A percentile compares a stretch with the other conserved stretches of the same genome.
These are phyloP conservation scores for Microctenopoma stevenorrisi DNA, from an alignment of 2,797 vertebrate species.

Conservation along the genomic window DNA sequence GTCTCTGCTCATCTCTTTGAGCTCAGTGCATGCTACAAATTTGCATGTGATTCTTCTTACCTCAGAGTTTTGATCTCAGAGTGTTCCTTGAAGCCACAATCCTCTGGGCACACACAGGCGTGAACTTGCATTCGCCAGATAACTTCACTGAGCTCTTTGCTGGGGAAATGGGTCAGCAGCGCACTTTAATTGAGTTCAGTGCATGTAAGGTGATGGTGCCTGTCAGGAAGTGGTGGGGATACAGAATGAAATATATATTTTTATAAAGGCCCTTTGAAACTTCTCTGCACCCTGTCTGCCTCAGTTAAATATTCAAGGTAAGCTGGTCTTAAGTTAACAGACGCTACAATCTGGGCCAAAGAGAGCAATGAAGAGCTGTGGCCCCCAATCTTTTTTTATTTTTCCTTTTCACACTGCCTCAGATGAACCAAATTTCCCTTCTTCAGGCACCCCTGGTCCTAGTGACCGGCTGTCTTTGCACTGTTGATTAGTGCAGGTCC, in stretches of 20 bases:
- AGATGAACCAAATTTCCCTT: not conserved
- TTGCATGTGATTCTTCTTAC: constrained; percentile 44
- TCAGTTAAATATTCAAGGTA: constrained; percentile 28
- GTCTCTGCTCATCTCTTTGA: constrained; percentile 19
- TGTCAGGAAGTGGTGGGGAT: constrained; percentile 39
- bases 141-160: constrained; percentile 64
- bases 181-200: constrained; percentile 73
- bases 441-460: too few relatives aligned
- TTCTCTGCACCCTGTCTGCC: constrained; percentile 1
- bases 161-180: constrained; percentile 69
- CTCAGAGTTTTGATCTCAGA: constrained; percentile 58
- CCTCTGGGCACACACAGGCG: constrained; percentile 57
- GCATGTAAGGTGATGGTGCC: constrained; percentile 32
- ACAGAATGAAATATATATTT: constrained; percentile 13
- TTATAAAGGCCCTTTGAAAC: constrained; percentile 23
- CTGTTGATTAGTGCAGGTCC: too few relatives aligned
- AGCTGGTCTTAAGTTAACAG: constrained; percentile 12
- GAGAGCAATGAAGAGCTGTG: not conserved
- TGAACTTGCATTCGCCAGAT: constrained; percentile 70
- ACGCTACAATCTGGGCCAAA: not conserved
- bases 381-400: not conserved
- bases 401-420: not conserved
- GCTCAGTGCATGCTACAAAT: constrained; percentile 30
- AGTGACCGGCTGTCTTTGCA: too few relatives aligned
- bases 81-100: constrained; percentile 67